Evolutionary conservation across 2,797 vertebrate genomes (phyloP).

Genomic region (Silurus aristotelis): DNA sequence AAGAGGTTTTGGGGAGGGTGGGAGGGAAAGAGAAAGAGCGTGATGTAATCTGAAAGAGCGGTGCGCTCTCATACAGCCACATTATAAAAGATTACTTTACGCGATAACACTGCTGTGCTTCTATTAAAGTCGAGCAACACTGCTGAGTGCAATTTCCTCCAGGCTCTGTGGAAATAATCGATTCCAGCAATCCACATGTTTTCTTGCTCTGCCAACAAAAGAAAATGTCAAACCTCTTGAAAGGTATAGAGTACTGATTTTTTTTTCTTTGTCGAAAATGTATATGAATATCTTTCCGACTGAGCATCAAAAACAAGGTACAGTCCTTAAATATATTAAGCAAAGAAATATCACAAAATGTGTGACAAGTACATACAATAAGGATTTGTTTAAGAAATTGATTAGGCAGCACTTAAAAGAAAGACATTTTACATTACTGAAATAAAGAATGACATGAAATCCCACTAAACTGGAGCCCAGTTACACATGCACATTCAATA

Average conservation of each 20-base stretch:
- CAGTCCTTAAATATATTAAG: background rate
- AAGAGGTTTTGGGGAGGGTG: background rate
- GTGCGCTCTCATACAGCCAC: slow-evolving; percentile 13
- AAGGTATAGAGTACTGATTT: background rate
- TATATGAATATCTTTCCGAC: background rate
- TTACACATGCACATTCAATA: background rate
- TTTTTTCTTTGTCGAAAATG: background rate
- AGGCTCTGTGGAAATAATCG: slow-evolving; percentile 18
- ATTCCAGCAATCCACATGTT: slow-evolving; percentile 25
- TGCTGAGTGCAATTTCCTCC: slow-evolving; percentile 23
- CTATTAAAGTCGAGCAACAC: slow-evolving; percentile 15
- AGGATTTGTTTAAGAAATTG: background rate
- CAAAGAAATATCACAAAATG: background rate
- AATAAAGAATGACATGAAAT: background rate
- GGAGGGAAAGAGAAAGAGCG: slow-evolving; percentile 12
- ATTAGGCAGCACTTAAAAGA: background rate
- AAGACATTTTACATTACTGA: too few relatives aligned
- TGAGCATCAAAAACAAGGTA: background rate
- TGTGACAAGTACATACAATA: background rate
- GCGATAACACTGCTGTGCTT: slow-evolving; percentile 17
- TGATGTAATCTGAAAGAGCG: slow-evolving; percentile 10
- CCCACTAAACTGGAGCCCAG: background rate
- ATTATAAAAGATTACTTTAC: slow-evolving; percentile 17
- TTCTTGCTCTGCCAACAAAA: background rate
- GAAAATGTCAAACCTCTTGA: slow-evolving; percentile 19